Evolutionary conservation across 2,797 vertebrate species (phyloP), one percentile per base, ranked within the genome.

Genomic region (Squalus acanthias): DNA sequence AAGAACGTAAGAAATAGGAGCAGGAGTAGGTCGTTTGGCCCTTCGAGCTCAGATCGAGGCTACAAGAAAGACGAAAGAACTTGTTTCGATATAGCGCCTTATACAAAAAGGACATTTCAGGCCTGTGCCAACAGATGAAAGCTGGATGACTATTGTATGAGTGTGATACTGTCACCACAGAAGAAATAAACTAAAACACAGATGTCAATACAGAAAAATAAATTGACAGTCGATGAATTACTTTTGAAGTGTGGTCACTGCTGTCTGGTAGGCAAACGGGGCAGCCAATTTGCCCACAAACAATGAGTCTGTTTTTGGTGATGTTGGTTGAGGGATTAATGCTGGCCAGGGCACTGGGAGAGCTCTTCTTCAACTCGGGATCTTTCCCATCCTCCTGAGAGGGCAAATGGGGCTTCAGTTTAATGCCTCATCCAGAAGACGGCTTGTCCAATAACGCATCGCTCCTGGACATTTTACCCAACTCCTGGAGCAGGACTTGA

Each of bases 181-280:
- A 17, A 53, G 74, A 91, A 91, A 57, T 91, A 8, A 63, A 91
- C 88, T 76, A 29, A 10, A 76, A 91, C 57, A 63, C 82, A 39
- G 39, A 87, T 33, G 10, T 89, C 87, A 98, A 98, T 97, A 98
- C 97, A 97, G 76, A 96, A 74, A 93, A 70, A 96, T 72, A 96
- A 96, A 88, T 96, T n/a, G 97, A 97, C 98, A 97, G 82, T 7
- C 17, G 1, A 50, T 20, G 82, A 85, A 85, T 20, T 7, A 24
- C 17, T 50, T 85, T 22, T 24, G 17, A 85, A 22, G 17, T 76
- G 33, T 76, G 33, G 33, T 13, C 74, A 76, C 74, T 50, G 82
- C 7, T 22, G 82, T 17, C 8, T 50, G 7, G 39, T 8, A 22
- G 5, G 1, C 17, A 76, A n/a, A 1, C 0, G 10, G 0, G 33